Evolutionary conservation across 2,113 vertebrate genomes (phyloP).

Genomic region (Phylloscopus trochiloides): DNA sequence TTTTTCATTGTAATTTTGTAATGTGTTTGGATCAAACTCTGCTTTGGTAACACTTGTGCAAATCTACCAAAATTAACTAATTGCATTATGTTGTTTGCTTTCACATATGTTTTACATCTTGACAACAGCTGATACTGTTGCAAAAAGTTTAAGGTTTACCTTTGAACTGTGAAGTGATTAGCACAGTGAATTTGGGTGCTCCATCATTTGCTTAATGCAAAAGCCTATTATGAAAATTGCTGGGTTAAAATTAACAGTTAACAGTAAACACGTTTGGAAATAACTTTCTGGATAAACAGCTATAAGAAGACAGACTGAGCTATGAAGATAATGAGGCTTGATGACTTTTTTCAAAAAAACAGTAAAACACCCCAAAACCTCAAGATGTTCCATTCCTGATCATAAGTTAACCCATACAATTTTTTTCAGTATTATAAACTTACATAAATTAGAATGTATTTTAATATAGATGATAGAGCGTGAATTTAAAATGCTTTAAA

Average conservation of each 20-base stretch:
- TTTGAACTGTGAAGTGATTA: constrained; percentile 26
- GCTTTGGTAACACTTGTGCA: constrained; percentile 27
- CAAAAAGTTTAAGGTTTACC: constrained; percentile 2
- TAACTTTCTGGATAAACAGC: background rate
- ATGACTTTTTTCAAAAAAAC: accelerated
- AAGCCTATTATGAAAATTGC: background rate
- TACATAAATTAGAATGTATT: background rate
- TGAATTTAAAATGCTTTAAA: background rate
- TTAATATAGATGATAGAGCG: background rate
- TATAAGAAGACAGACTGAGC: background rate
- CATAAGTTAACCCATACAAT: background rate
- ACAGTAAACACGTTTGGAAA: background rate
- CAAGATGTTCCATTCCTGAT: background rate
- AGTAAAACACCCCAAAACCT: accelerated
- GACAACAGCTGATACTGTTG: constrained; percentile 1
- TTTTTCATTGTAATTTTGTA: background rate
- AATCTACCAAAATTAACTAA: constrained; percentile 34
- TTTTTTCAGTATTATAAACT: background rate
- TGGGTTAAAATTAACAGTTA: background rate
- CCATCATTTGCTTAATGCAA: background rate
- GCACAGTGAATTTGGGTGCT: background rate
- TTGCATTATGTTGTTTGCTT: constrained; percentile 46
- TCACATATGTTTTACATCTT: constrained; percentile 1
- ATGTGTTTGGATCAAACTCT: background rate
- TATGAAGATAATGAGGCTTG: background rate